Evolutionary conservation across 2,888 invertebrate species (phyloP).

Genomic region (Cryptophagus acutangulus): DNA sequence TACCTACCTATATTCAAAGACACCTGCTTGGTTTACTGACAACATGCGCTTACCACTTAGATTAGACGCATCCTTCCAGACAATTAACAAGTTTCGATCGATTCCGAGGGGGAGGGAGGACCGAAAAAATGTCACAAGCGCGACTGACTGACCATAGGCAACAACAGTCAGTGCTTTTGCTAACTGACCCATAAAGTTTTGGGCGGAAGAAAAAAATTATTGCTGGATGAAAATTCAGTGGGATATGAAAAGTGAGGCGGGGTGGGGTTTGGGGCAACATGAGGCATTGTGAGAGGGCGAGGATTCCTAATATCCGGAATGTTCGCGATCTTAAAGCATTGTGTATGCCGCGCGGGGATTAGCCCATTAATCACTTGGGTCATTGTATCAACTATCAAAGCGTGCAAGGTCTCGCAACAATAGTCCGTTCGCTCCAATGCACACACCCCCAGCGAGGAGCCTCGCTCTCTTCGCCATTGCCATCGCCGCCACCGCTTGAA

Average conservation of each 20-base stretch:
- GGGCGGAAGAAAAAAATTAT: too few species aligned
- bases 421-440: constrained; percentile 44
- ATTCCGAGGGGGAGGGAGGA: too few species aligned
- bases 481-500: constrained; percentile 13
- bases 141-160: constrained; percentile 32
- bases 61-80: constrained; percentile 36
- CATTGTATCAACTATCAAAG: constrained; percentile 53
- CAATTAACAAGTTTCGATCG: too few species aligned
- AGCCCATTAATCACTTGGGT: constrained; percentile 51
- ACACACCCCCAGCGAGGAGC: constrained; percentile 35
- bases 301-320: constrained; percentile 52
- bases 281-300: constrained; percentile 26
- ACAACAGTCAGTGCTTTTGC: constrained; percentile 19
- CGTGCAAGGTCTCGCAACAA: constrained; percentile 49
- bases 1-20: constrained; percentile 27
- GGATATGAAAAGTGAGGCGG: too few species aligned
- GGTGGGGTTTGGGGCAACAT: constrained; percentile 4
- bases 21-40: constrained; percentile 37
- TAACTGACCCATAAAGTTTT: constrained; percentile 3
- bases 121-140: constrained; percentile 35
- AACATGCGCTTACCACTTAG: constrained; percentile 37
- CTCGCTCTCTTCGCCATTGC: constrained; percentile 20
- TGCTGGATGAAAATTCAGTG: too few species aligned
- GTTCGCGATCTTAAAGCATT: constrained; percentile 48
- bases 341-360: constrained; percentile 51